Evolutionary conservation across 2,113 vertebrate species (phyloP).

Genomic region (Oreocharis arfaki): DNA sequence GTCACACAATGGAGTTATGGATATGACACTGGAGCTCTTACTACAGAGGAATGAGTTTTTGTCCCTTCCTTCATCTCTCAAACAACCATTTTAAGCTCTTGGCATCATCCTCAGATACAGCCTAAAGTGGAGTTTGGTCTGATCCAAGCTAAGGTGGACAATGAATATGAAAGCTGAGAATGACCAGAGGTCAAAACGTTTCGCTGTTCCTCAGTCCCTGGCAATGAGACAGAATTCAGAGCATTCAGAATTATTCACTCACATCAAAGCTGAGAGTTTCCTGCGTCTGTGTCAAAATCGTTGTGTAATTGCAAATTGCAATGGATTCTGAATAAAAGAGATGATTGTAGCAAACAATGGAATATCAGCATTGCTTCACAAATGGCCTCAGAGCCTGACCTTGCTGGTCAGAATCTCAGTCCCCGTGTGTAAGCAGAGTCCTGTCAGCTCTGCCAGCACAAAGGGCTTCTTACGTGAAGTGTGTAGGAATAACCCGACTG

Average conservation of each 20-base stretch:
- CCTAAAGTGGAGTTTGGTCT: background rate
- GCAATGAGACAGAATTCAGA: background rate
- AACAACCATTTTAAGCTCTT: background rate
- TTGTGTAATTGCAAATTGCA: background rate
- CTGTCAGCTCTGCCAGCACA: background rate
- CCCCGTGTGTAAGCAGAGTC: background rate
- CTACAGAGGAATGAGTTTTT: background rate
- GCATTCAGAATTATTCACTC: background rate
- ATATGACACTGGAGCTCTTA: background rate
- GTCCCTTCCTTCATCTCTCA: background rate
- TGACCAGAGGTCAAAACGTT: fast-evolving
- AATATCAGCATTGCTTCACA: background rate
- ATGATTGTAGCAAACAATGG: background rate
- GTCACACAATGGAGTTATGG: background rate
- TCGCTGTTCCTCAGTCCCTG: background rate
- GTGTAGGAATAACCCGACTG: background rate
- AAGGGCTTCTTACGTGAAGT: background rate
- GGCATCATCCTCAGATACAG: background rate
- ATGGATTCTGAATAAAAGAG: background rate
- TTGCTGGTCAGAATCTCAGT: background rate
- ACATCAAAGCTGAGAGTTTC: background rate
- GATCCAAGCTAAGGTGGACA: background rate
- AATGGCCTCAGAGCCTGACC: background rate
- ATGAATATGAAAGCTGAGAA: background rate
- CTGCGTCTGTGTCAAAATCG: background rate